These are phyloP conservation scores for Aethes cnicana DNA, from an alignment of 2,888 invertebrate species.

Conservation along the genomic window DNA sequence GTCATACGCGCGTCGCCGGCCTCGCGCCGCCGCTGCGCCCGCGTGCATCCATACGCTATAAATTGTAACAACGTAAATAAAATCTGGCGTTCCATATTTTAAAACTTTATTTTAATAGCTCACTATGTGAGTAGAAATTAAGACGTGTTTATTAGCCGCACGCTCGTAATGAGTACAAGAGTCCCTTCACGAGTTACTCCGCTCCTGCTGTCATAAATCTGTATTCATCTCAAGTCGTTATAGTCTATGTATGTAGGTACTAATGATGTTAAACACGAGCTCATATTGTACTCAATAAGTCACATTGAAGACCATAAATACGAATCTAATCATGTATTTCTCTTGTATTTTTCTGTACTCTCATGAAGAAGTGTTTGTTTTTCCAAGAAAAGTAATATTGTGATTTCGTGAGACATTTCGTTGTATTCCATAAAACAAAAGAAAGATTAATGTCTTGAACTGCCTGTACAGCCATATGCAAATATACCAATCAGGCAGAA, in stretches of 20 bases:
- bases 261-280: conserved; percentile 16
- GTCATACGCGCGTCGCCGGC: conserved; percentile 70
- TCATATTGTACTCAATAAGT: not conserved
- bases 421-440: conserved; percentile 29
- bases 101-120: conserved; percentile 79
- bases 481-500: conserved; percentile 52
- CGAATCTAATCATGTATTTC: too few species aligned
- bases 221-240: conserved; percentile 53
- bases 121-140: conserved; percentile 78
- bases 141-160: conserved; percentile 77
- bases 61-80: conserved; percentile 75
- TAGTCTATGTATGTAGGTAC: conserved; percentile 10
- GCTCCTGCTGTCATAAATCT: conserved; percentile 63
- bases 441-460: conserved; percentile 28
- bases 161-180: conserved; percentile 74
- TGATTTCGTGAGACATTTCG: conserved; percentile 32
- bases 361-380: too few species aligned
- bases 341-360: too few species aligned
- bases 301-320: too few species aligned
- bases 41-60: conserved; percentile 67
- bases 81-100: conserved; percentile 78
- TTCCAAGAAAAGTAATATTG: not conserved
- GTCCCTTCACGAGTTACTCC: conserved; percentile 66
- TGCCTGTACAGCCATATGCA: conserved; percentile 37
- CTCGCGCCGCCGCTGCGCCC: conserved; percentile 45